Evolutionary conservation across 2,888 invertebrate species (phyloP), one percentile per base, ranked within the genome.

Genomic region (Eilema sororculum): DNA sequence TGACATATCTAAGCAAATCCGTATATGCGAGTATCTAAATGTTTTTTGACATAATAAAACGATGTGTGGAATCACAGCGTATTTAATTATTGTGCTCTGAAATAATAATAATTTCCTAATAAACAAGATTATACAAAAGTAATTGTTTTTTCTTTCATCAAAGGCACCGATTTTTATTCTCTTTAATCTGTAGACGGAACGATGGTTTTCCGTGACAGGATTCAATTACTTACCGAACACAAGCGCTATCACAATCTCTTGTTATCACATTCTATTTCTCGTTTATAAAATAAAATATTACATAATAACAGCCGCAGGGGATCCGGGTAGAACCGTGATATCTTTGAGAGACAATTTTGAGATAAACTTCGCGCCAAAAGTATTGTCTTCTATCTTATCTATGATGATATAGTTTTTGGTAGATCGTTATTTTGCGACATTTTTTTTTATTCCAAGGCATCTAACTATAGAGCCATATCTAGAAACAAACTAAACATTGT

Each of bases 221-320:
- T 52, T 52, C 52, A 52, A 52, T 52, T 52, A 52, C 52, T n/a
- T 52, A n/a, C 9, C 52, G 52, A 52, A n/a, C 52, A 52, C 46
- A 46, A 46, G 20, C 12, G 5, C 0, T 46, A 46, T 46, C 20
- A 20, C 52, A 52, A n/a, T n/a, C 52, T n/a, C 52, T n/a, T 52
- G 52, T 52, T 52, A 52, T 52, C 52, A 52, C 52, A 2, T 52
- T 52, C 52, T 52, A 52, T 52, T 46, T n/a, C 52, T n/a, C n/a
- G 20, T n/a, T 52, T 52, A 52, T 52, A n/a, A 52, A n/a, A 52
- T 52, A 52, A 52, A 52, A 52, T 52, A 52, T 9, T n/a, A 52
- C 20, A 52, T 52, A 52, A 52, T n/a, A 52, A n/a, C 52, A 52
- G 52, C 52, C 52, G n/a, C n/a, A n/a, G 9, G 52, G 52, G 52